A percentile compares a stretch with the other conserved stretches of the same genome.
Evolutionary conservation across 1,140 invertebrate species (phyloP).

Genomic region (Musca domestica): DNA sequence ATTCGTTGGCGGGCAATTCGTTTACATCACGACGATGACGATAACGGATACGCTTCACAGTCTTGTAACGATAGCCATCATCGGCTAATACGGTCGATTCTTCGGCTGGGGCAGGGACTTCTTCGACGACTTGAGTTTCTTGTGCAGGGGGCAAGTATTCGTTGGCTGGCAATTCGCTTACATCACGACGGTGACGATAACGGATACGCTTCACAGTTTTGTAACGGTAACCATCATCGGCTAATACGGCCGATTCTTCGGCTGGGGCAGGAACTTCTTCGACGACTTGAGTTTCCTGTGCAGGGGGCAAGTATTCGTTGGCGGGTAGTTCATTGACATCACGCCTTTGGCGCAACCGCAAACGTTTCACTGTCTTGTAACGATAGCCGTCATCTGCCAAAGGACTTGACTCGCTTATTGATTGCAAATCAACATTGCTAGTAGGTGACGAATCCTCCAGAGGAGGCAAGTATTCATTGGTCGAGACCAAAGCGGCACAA

Average conservation of each 20-base stretch:
- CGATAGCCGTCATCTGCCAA: conserved; percentile 35
- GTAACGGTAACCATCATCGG: conserved; percentile 38
- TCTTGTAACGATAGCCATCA: conserved; percentile 43
- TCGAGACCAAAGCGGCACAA: conserved; percentile 41
- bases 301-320: conserved; percentile 38
- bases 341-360: conserved; percentile 36
- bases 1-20: conserved; percentile 41
- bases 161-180: conserved; percentile 34
- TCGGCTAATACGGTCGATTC: conserved; percentile 25
- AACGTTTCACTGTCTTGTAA: conserved; percentile 36
- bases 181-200: conserved; percentile 44
- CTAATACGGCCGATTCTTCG: conserved; percentile 31
- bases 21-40: conserved; percentile 46
- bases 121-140: conserved; percentile 27
- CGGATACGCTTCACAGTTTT: conserved; percentile 38
- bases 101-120: conserved; percentile 14
- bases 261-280: conserved; percentile 28
- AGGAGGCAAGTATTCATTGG: conserved; percentile 47
- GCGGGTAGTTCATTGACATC: conserved; percentile 37
- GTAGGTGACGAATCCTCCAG: conserved; percentile 44
- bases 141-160: conserved; percentile 39
- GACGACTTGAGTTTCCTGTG: conserved; percentile 32
- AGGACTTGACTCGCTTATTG: conserved; percentile 34
- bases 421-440: conserved; percentile 32
- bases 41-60: conserved; percentile 33